Evolutionary conservation across 1,140 invertebrate genomes (phyloP).

Genomic region (Adoxophyes honmai): DNA sequence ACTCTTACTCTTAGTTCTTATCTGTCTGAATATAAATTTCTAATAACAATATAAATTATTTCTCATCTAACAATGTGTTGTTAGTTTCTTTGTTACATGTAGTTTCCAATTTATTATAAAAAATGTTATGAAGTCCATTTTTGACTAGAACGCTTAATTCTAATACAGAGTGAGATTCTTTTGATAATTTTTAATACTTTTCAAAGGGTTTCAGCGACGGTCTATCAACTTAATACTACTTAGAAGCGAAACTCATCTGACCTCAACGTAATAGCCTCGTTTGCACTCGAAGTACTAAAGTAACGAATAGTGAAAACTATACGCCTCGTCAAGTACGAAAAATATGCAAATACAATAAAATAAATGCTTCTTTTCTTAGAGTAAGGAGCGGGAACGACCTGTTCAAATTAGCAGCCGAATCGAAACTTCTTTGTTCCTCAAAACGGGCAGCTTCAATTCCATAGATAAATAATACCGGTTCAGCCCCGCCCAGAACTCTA

Average conservation of each 20-base stretch:
- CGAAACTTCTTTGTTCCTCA: no score
- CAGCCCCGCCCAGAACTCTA: no score
- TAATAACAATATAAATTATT: neutral
- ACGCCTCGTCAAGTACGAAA: conserved; percentile 17
- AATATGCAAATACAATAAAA: conserved; percentile 17
- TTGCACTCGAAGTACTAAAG: neutral
- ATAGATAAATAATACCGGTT: no score
- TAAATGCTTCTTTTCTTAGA: no score
- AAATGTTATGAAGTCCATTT: conserved; percentile 56
- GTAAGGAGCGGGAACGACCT: no score
- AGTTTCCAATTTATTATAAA: conserved; percentile 20
- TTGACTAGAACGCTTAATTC: conserved; percentile 73
- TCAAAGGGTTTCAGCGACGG: conserved; percentile 34
- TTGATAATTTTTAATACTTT: conserved; percentile 67
- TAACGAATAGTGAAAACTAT: neutral
- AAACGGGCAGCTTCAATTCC: no score
- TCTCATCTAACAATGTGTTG: conserved; percentile 2
- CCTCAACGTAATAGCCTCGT: conserved; percentile 47
- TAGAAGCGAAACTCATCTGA: conserved; percentile 20
- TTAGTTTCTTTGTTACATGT: conserved; percentile 1
- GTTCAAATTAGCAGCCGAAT: no score
- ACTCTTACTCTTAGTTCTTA: no score
- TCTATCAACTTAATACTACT: conserved; percentile 47
- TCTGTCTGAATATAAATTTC: conserved; percentile 5
- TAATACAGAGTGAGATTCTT: conserved; percentile 73